Evolutionary conservation across 64 coral and sea anemone genomes (phyloP).

Genomic region (Montipora foliosa): DNA sequence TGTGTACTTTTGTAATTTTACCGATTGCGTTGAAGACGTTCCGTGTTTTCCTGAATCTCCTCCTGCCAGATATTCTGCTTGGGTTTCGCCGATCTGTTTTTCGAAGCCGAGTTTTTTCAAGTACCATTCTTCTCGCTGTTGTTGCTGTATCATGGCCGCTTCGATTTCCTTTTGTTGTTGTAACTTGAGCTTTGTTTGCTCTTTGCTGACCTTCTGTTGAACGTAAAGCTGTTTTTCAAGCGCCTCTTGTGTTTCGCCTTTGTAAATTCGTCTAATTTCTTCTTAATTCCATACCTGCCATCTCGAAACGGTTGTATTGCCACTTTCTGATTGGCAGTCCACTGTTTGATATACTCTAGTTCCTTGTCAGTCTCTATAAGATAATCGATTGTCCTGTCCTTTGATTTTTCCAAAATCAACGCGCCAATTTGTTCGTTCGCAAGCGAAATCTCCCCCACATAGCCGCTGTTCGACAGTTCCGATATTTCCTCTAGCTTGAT

Average conservation of each 20-base stretch:
- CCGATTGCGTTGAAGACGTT: slow-evolving; percentile 14
- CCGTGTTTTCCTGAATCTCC: background rate
- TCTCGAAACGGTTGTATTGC: background rate
- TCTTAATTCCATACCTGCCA: background rate
- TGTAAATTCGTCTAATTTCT: background rate
- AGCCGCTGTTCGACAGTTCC: too few relatives aligned
- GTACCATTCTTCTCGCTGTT: background rate
- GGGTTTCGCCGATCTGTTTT: background rate
- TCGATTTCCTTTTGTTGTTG: background rate
- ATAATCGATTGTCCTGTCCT: too few relatives aligned
- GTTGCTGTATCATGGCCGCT: background rate
- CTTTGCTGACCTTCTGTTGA: background rate
- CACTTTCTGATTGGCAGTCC: background rate
- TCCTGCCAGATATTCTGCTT: background rate
- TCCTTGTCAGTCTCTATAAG: too few relatives aligned
- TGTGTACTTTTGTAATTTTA: slow-evolving; percentile 54
- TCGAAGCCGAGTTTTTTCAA: background rate
- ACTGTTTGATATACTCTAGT: background rate
- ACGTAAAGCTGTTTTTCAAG: background rate
- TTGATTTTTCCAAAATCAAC: too few relatives aligned
- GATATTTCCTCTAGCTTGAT: too few relatives aligned
- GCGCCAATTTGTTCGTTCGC: too few relatives aligned
- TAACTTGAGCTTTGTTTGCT: background rate
- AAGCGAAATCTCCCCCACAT: too few relatives aligned
- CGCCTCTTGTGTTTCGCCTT: background rate